phyloP scores from a whole-genome alignment of 2,113 vertebrate species.

The Limanda limanda region DNA sequence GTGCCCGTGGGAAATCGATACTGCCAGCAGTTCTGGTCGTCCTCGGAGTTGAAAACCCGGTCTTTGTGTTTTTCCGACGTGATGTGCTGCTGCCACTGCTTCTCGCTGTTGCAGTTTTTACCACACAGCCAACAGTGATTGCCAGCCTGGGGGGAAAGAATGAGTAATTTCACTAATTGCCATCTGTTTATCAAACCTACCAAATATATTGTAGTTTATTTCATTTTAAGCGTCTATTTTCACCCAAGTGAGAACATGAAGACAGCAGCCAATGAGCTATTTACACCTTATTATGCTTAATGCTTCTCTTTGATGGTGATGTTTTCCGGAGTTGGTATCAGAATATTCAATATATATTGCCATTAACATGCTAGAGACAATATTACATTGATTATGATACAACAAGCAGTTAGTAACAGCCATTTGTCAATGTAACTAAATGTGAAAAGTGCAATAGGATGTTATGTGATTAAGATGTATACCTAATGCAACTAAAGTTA shows the following conservation, averaged over 20 bases:
- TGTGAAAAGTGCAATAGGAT: no score
- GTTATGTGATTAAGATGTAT: no score
- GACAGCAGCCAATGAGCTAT: background rate
- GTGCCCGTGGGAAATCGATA: slow-evolving; percentile 95
- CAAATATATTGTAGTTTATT: background rate
- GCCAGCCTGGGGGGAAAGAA: slow-evolving; percentile 84
- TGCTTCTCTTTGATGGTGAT: no score
- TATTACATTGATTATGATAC: no score
- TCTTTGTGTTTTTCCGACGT: slow-evolving; percentile 99
- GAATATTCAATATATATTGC: no score
- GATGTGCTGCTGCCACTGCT: slow-evolving; percentile 99
- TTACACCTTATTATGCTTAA: background rate
- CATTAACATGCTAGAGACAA: no score
- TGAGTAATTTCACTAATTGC: background rate
- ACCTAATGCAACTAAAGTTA: no score
- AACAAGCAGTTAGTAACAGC: no score
- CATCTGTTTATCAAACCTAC: background rate
- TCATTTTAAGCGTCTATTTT: background rate
- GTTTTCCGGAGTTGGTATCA: no score
- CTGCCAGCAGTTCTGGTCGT: slow-evolving; percentile 98
- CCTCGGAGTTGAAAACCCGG: slow-evolving; percentile 96
- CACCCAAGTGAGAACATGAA: background rate
- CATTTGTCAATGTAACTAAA: no score
- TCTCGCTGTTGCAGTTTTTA: slow-evolving; percentile 99
- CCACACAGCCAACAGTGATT: slow-evolving; percentile 99